phyloP scores from a whole-genome alignment of 2,113 vertebrate genomes.

The Neogale vison region DNA sequence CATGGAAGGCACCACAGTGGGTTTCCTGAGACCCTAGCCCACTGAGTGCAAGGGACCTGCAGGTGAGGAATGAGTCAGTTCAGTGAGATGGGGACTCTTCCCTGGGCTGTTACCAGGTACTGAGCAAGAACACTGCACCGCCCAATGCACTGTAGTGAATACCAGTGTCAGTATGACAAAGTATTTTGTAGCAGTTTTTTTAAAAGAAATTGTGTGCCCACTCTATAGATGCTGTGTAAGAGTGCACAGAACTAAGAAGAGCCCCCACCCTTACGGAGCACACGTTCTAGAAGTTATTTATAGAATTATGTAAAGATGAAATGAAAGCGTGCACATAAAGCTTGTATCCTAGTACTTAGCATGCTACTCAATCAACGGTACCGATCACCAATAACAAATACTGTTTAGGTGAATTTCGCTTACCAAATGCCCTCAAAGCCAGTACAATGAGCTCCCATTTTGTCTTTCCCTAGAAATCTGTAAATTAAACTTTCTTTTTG shows the following conservation, averaged over 20 bases:
- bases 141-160: background rate
- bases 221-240: background rate
- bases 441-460: background rate
- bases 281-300: background rate
- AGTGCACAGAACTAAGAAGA: background rate
- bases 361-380: background rate
- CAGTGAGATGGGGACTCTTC: background rate
- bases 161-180: background rate
- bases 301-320: background rate
- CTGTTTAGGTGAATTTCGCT: background rate
- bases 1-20: background rate
- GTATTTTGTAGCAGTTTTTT: background rate
- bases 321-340: background rate
- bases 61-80: background rate
- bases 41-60: background rate
- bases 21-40: background rate
- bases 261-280: background rate
- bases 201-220: background rate
- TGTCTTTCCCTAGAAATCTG: background rate
- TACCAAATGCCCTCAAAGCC: background rate
- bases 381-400: background rate
- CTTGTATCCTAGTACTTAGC: background rate
- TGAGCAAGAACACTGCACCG: background rate
- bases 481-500: background rate
- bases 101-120: background rate